Evolutionary conservation across 2,797 vertebrate species (phyloP).

Genomic region (Naso thynnoides): DNA sequence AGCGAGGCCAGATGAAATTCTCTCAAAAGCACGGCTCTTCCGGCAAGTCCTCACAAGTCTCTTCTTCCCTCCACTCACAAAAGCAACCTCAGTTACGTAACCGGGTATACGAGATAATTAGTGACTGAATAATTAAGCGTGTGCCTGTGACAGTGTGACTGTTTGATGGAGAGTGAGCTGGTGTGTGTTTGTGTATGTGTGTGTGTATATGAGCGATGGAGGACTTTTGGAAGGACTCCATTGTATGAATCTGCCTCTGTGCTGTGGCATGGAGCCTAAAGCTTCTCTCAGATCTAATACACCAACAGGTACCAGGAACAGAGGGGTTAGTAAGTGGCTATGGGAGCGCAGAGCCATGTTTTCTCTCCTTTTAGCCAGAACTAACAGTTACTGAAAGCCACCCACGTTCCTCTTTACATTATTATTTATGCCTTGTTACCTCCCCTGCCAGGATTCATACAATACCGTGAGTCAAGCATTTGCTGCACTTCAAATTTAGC

Average conservation of each 20-base stretch:
- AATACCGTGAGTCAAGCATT: constrained; percentile 39
- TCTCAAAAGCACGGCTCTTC: constrained; percentile 63
- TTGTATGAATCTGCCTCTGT: constrained; percentile 67
- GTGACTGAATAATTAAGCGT: constrained; percentile 76
- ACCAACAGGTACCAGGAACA: constrained; percentile 55
- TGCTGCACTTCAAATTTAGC: constrained; percentile 6
- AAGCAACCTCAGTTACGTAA: constrained; percentile 76
- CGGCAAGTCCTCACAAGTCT: constrained; percentile 50
- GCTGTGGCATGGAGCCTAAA: constrained; percentile 60
- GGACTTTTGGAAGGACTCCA: constrained; percentile 76
- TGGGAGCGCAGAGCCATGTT: constrained; percentile 43
- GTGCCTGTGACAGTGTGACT: constrained; percentile 44
- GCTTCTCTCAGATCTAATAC: constrained; percentile 64
- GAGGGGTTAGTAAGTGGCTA: constrained; percentile 42
- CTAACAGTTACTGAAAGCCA: constrained; percentile 56
- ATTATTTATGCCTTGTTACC: constrained; percentile 46
- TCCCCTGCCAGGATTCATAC: constrained; percentile 17
- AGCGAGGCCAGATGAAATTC: constrained; percentile 58
- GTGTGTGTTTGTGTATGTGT: constrained; percentile 6
- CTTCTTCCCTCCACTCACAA: constrained; percentile 58
- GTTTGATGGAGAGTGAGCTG: constrained; percentile 15
- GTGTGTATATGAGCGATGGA: constrained; percentile 40
- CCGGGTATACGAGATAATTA: constrained; percentile 73
- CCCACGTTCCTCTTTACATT: constrained; percentile 51
- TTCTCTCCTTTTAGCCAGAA: constrained; percentile 49